Percentiles rank a stretch among this genome's conserved stretches.
Evolutionary conservation across 2,888 invertebrate species (phyloP).

Genomic region (Cataglyphis rosenhaueri): DNA sequence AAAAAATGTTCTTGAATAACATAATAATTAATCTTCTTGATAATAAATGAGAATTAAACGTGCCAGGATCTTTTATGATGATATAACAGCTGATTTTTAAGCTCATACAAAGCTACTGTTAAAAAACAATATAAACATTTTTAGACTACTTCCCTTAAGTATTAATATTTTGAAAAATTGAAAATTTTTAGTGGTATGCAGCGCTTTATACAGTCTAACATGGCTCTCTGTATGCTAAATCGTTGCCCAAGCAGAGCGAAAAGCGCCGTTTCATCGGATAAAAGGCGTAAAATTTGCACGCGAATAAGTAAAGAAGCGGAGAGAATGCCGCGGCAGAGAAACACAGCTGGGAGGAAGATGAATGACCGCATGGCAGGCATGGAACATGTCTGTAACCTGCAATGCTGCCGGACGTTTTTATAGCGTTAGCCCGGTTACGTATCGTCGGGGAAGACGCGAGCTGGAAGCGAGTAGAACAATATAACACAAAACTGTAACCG

Average conservation of each 20-base stretch:
- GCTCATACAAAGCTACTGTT: background rate
- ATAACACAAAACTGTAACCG: conserved; percentile 26
- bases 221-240: conserved; percentile 19
- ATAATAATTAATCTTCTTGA: conserved; percentile 4
- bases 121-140: background rate
- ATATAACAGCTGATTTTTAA: background rate
- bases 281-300: conserved; percentile 53
- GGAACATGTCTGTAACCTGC: conserved; percentile 60
- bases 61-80: background rate
- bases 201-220: background rate
- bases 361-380: conserved; percentile 54
- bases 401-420: conserved; percentile 64
- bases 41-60: conserved; percentile 1
- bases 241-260: background rate
- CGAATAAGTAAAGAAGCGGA: conserved; percentile 46
- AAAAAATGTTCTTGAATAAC: background rate
- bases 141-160: background rate
- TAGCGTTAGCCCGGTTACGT: conserved; percentile 49
- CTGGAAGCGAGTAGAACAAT: conserved; percentile 21
- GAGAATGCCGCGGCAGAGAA: conserved; percentile 46
- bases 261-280: conserved; percentile 25
- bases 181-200: background rate
- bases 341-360: conserved; percentile 55
- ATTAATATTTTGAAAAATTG: conserved; percentile 27
- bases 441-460: conserved; percentile 21